Evolutionary conservation across 2,888 invertebrate species (phyloP), one percentile per base, ranked within the genome.

Genomic region (Ophraella communa): DNA sequence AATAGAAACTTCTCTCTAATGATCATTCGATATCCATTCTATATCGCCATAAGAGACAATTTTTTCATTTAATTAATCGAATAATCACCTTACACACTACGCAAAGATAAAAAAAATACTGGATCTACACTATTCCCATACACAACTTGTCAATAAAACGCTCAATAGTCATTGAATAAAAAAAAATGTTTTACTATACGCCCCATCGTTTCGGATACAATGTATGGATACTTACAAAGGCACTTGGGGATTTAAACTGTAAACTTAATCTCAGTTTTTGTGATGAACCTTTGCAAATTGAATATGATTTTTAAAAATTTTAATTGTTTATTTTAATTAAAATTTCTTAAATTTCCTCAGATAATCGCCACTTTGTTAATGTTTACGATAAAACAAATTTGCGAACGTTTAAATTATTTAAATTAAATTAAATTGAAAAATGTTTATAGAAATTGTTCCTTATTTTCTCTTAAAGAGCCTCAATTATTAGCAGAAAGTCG

Each of bases 141-240:
- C 62, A 64, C 54, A 65, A 65, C 63, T 66, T 69, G 69, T 66
- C 67, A 67, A 63, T 66, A 70, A 68, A 66, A 70, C 68, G 66
- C 66, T 70, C 70, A 55, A 65, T 62, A 68, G 70, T 70, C 68
- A 70, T 68, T 65, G 51, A 63, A 67, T 66, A 70, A 67, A 67
- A 39, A 30, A 69, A 69, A 62, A 62, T 51, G 58, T 62, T 63
- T 64, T 68, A 68, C 65, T 68, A 62, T 59, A 66, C 57, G 57
- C 60, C 47, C 60, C 54, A 58, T 62, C 33, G 23, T 47, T 51
- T 56, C 52, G 62, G 39, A 52, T 59, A 44, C 35, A 49, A 39
- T 51, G 20, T 27, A 35, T 24, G 39, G 59, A 44, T 60, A 52
- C 21, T 58, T 47, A 47, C 17, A 33, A 45, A 62, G 61, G 57